A percentile compares a stretch with the other conserved stretches of the same genome.
Evolutionary conservation across 2,113 vertebrate genomes (phyloP).

Genomic region (Silurus glanis): DNA sequence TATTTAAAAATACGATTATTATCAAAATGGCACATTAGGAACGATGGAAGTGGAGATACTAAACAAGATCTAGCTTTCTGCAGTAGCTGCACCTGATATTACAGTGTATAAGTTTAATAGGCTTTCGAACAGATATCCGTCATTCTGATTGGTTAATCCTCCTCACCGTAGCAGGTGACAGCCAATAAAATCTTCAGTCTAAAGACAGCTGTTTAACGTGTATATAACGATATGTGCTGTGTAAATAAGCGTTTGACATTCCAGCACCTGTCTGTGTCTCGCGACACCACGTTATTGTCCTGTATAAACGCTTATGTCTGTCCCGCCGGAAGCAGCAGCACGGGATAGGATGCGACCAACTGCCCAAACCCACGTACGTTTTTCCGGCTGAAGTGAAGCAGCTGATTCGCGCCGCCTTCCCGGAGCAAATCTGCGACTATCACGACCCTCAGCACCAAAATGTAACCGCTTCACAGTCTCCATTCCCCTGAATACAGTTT

Average conservation of each 20-base stretch:
- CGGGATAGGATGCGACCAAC: slow-evolving; percentile 53
- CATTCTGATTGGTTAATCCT: not conserved
- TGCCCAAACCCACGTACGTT: slow-evolving; percentile 64
- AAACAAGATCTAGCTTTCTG: too few species aligned
- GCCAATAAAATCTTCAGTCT: not conserved
- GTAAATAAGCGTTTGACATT: not conserved
- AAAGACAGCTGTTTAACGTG: not conserved
- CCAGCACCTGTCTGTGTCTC: not conserved
- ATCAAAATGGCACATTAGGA: too few species aligned
- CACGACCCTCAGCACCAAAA: slow-evolving; percentile 61
- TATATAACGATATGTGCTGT: not conserved
- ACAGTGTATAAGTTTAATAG: too few species aligned
- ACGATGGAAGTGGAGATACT: too few species aligned
- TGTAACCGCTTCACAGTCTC: slow-evolving; percentile 36
- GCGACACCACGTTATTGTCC: not conserved
- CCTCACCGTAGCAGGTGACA: not conserved
- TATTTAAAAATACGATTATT: too few species aligned
- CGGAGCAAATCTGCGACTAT: slow-evolving; percentile 61
- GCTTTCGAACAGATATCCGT: not conserved
- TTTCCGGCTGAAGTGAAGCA: slow-evolving; percentile 66
- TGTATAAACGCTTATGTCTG: not conserved
- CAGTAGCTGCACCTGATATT: too few species aligned
- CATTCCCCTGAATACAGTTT: not conserved
- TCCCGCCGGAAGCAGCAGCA: slow-evolving; percentile 50
- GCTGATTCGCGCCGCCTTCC: slow-evolving; percentile 64